Evolutionary conservation across 1,140 invertebrate genomes (phyloP).

Genomic region (Plodia interpunctella): DNA sequence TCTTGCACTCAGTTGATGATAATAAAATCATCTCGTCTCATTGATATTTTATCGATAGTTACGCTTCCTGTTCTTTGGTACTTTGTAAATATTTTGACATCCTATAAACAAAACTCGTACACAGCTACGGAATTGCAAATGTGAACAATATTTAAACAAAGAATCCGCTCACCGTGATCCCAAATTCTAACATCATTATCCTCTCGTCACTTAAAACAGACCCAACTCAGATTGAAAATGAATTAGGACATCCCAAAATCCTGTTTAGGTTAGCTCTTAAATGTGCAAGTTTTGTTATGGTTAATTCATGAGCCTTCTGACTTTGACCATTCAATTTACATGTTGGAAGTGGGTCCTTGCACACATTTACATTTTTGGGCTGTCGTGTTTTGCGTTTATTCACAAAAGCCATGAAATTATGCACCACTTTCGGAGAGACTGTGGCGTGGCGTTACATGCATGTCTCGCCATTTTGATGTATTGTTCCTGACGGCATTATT

Average conservation of each 20-base stretch:
- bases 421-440: conserved; percentile 23
- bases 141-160: conserved; percentile 34
- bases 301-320: conserved; percentile 61
- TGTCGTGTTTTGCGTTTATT: conserved; percentile 44
- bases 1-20: too few relatives aligned
- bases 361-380: conserved; percentile 56
- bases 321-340: conserved; percentile 68
- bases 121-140: conserved; percentile 15
- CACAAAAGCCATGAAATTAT: conserved; percentile 28
- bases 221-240: conserved; percentile 47
- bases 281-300: conserved; percentile 55
- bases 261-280: conserved; percentile 45
- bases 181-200: conserved; percentile 27
- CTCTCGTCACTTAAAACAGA: conserved; percentile 38
- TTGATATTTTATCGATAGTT: too few relatives aligned
- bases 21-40: too few relatives aligned
- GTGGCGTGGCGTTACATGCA: conserved; percentile 11
- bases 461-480: neutral
- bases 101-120: neutral
- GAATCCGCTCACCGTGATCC: conserved; percentile 19
- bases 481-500: neutral
- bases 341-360: conserved; percentile 50
- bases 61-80: too few relatives aligned
- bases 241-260: conserved; percentile 48
- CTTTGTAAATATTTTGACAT: too few relatives aligned